Evolutionary conservation across 2,113 vertebrate genomes (phyloP), one percentile per base, ranked within the genome.

Genomic region (Sorex fumeus): DNA sequence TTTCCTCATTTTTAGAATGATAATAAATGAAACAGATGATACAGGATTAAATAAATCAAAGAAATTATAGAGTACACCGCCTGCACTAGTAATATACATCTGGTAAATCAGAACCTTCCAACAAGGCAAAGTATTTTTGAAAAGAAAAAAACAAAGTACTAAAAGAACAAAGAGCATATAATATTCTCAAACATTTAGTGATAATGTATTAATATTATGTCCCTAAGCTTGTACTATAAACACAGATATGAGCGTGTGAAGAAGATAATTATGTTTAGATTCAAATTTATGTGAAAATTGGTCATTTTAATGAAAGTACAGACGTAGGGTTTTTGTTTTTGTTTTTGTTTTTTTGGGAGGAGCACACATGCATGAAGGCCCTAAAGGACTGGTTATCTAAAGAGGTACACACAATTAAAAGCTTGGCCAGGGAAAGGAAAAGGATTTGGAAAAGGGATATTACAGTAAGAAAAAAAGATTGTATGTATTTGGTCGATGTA

Each of bases 1-100:
- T 60, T 47, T 85, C 64, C 76, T 95, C 36, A 81, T 57, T 71
- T 93, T 75, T 47, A 87, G 50, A 91, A 80, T 74, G 30, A 87
- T 19, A 86, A 80, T 66, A 40, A 91, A 75, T 50, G 30, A 27
- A 23, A 34, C n/a, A 87, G 21, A 90, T 6, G 19, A 28, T 15
- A 36, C 13, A 53, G 69, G 47, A 90, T 75, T 64, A 83, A 94
- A 89, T 45, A 4, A 86, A 66, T 85, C 81, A n/a, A 45, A 36
- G 28, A 40, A 40, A 40, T 40, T 27, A 77, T 18, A 28, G n/a
- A 83, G 15, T 34, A 32, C 0, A 89, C 28, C 47, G 60, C n/a
- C 43, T 62, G 6, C 27, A 87, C 19, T 78, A 82, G 91, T 15
- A 25, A 71, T 76, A 16, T 84, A 8, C 3, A 70, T 30, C 18